Evolutionary conservation across 2,113 vertebrate genomes (phyloP).

Genomic region (Willisornis vidua): DNA sequence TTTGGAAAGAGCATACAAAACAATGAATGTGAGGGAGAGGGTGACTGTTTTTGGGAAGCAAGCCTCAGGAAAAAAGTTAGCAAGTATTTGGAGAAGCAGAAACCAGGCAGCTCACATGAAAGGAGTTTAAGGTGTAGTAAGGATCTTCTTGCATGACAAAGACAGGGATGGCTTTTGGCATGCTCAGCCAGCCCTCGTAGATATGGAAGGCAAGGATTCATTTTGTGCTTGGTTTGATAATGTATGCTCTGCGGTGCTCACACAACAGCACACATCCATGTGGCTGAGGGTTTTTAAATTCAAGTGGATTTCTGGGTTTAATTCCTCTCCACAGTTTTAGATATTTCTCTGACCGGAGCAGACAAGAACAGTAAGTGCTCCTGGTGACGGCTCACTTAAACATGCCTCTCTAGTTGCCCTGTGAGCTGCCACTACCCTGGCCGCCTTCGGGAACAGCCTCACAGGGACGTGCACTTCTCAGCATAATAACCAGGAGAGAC

Average conservation of each 20-base stretch:
- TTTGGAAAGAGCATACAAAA: not conserved
- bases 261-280: not conserved
- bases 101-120: not conserved
- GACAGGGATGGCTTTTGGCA: not conserved
- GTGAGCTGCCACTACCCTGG: not conserved
- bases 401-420: not conserved
- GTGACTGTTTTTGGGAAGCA: not conserved
- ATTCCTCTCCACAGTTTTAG: not conserved
- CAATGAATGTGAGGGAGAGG: not conserved
- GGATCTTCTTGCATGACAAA: not conserved
- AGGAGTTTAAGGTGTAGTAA: not conserved
- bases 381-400: not conserved
- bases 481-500: not conserved
- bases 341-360: not conserved
- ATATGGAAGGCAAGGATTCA: not conserved
- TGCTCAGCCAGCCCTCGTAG: not conserved
- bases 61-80: not conserved
- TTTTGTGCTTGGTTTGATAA: not conserved
- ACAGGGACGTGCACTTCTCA: not conserved
- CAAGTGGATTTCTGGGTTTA: not conserved
- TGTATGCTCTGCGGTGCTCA: not conserved
- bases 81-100: not conserved
- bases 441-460: not conserved
- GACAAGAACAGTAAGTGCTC: not conserved
- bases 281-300: not conserved